Evolutionary conservation across 30 jellyfish, hydroid and myxozoan species (phyloP), one percentile per base, ranked within the genome.

Genomic region (Pelagia noctiluca): DNA sequence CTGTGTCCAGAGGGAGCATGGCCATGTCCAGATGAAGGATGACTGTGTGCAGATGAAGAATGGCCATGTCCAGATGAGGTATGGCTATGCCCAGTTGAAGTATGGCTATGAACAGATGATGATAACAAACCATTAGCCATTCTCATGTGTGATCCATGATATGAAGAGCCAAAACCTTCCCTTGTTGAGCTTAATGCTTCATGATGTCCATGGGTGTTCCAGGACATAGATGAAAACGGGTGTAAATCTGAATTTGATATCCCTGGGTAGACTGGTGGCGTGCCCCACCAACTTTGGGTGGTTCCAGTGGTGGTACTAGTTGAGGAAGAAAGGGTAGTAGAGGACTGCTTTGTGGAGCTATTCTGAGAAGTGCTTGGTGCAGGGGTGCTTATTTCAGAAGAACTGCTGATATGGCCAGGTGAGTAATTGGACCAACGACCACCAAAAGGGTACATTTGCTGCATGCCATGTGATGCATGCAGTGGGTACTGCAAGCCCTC

Each of bases 181-280:
- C 88, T 63, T 0, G 96, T 42, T 24, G 52, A 60, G 38, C 71
- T 57, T 3, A 42, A 86, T 75, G 87, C 47, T 74, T 86, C 89
- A 72, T 53, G 94, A 25, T 63, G 90, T 23, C 76, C 96, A 47
- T 86, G 96, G 21, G 70, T 30, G 50, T 71, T 76, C 96, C 96
- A 86, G 3, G 87, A 89, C 16, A 83, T 36, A 8, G 96, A 65
- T 8, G 85, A 49, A 47, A 71, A 66, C 26, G 85, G 86, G 36
- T 33, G 86, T 65, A 86, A 36, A 16, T 86, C 96, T 23, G 88
- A 73, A 35, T 60, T 65, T 32, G 73, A 33, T 11, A 53, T 16
- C 12, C 76, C 79, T 5, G 95, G 68, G 68, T 52, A 38, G 61
- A 54, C 60, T 10, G 80, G 32, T 19, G 72, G 89, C 19, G 81